phyloP scores from a whole-genome alignment of 1,140 invertebrate species.

The Anadara kagoshimensis region DNA sequence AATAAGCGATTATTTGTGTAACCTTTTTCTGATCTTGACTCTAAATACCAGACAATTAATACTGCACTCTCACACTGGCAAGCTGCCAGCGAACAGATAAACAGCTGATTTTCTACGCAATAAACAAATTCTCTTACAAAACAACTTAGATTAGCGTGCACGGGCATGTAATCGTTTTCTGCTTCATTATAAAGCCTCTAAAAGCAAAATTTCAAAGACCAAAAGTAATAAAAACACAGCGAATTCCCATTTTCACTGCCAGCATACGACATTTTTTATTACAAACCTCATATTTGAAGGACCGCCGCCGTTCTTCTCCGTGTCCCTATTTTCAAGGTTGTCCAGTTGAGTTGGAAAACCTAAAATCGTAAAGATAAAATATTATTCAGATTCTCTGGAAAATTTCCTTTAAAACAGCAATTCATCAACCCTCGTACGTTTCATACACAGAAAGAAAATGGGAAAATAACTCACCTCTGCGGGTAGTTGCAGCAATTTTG shows the following conservation, averaged over 20 bases:
- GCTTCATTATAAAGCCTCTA: too few species aligned
- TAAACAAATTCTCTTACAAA: conserved; percentile 8
- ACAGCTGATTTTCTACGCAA: too few species aligned
- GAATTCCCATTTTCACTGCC: too few species aligned
- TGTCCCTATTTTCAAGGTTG: conserved; percentile 44
- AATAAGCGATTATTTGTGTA: too few species aligned
- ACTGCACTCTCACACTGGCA: too few species aligned
- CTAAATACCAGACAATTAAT: too few species aligned
- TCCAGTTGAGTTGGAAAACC: conserved; percentile 47
- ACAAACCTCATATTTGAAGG: conserved; percentile 42
- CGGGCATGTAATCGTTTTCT: neutral
- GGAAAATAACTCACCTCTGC: conserved; percentile 48
- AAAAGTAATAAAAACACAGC: too few species aligned
- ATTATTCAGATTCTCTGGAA: conserved; percentile 20
- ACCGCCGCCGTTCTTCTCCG: conserved; percentile 24
- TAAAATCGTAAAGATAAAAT: conserved; percentile 31
- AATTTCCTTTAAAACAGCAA: conserved; percentile 29
- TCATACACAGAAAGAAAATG: conserved; percentile 7
- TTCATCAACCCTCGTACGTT: neutral
- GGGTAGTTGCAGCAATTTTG: conserved; percentile 54
- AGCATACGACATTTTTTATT: too few species aligned
- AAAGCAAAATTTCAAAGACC: too few species aligned
- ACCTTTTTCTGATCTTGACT: too few species aligned
- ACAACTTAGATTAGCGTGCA: neutral
- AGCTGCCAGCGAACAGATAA: neutral